phyloP scores from a whole-genome alignment of 2,888 invertebrate species.

The Nasonia oneida region DNA sequence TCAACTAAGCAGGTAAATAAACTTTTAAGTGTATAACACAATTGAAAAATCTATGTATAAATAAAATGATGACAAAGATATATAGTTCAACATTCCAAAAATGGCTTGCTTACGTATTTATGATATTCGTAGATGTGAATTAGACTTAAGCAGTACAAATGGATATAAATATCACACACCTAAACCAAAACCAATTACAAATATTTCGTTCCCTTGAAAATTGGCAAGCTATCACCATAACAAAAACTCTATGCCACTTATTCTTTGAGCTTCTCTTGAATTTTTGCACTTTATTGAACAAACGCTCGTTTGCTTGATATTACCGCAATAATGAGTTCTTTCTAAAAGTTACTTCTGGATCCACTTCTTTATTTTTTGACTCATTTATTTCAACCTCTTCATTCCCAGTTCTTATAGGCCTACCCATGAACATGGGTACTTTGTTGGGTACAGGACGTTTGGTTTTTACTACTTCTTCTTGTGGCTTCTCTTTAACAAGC shows the following conservation, averaged over 20 bases:
- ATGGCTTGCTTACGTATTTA: conserved; percentile 6
- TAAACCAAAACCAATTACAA: conserved; percentile 33
- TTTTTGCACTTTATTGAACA: conserved; percentile 44
- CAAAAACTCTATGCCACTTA: background rate
- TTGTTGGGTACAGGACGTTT: conserved; percentile 65
- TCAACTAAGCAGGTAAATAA: background rate
- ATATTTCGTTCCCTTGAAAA: conserved; percentile 22
- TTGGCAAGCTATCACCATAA: conserved; percentile 13
- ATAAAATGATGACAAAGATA: background rate
- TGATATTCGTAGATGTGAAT: background rate
- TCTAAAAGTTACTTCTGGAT: conserved; percentile 38
- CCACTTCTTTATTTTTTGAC: conserved; percentile 20
- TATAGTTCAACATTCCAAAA: background rate
- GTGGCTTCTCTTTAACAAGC: conserved; percentile 72
- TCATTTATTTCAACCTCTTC: conserved; percentile 57
- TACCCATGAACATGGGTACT: conserved; percentile 86
- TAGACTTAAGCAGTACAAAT: conserved; percentile 22
- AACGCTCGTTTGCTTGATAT: background rate
- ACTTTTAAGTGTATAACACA: conserved; percentile 22
- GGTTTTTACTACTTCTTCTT: conserved; percentile 46
- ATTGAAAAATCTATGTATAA: background rate
- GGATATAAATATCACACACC: conserved; percentile 35
- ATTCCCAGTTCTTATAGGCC: conserved; percentile 83
- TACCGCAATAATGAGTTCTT: conserved; percentile 30
- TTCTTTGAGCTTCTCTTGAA: background rate